Evolutionary conservation across 2,113 vertebrate species (phyloP).

Genomic region (Siphamia tubifer): DNA sequence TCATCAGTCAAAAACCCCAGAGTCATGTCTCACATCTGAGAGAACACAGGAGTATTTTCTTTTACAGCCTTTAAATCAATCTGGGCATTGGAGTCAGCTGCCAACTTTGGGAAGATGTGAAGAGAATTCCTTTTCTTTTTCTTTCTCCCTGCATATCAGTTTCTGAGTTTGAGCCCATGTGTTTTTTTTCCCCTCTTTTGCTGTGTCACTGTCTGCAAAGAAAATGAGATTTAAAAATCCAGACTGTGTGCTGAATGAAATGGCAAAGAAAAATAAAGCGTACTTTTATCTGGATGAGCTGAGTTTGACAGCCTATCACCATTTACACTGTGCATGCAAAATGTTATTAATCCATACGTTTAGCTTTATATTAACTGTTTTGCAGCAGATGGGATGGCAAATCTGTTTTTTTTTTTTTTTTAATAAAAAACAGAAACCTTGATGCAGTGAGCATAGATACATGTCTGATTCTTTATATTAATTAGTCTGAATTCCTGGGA

Average conservation of each 20-base stretch:
- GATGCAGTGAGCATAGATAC: too few species aligned
- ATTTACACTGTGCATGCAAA: too few species aligned
- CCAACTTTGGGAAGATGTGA: conserved; percentile 2
- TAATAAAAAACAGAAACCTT: too few species aligned
- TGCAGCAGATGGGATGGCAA: too few species aligned
- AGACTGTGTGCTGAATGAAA: neutral
- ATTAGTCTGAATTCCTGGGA: too few species aligned
- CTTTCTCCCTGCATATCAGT: conserved; percentile 14
- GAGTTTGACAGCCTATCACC: too few species aligned
- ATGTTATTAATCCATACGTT: too few species aligned
- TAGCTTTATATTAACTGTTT: too few species aligned
- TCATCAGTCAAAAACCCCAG: conserved; percentile 1
- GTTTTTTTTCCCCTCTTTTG: neutral
- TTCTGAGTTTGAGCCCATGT: conserved; percentile 1
- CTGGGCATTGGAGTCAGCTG: conserved; percentile 19
- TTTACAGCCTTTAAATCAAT: conserved; percentile 35
- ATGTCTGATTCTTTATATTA: too few species aligned
- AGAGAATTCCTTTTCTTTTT: conserved; percentile 30
- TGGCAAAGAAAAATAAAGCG: neutral
- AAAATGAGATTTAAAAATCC: neutral
- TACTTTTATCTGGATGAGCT: neutral
- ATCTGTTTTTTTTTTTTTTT: too few species aligned
- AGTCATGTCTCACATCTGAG: conserved; percentile 3
- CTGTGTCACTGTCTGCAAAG: conserved; percentile 24
- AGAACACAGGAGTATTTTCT: neutral